These are phyloP conservation scores for Bradysia coprophila DNA, from an alignment of 1,140 invertebrate genomes.

Conservation along the genomic window DNA sequence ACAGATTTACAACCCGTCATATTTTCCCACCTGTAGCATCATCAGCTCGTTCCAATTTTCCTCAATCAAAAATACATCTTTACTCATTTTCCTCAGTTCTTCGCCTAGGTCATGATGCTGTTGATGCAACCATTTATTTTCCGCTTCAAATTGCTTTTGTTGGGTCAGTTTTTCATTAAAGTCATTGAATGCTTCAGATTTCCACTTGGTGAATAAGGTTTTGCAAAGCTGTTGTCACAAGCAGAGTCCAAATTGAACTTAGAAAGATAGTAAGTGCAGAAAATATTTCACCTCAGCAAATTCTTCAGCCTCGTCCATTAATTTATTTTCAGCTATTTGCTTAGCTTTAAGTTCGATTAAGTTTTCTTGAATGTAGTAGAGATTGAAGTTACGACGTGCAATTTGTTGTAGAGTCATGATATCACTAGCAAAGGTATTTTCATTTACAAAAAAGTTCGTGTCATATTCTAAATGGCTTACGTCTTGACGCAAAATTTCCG, in stretches of 20 bases:
- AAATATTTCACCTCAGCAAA: background rate
- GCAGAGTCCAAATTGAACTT: no score
- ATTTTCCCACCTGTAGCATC: no score
- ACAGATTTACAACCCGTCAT: no score
- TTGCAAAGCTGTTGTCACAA: background rate
- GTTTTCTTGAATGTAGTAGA: constrained; percentile 2
- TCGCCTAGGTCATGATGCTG: background rate
- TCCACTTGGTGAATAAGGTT: background rate
- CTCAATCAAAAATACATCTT: background rate
- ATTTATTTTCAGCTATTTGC: background rate
- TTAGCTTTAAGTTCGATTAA: background rate
- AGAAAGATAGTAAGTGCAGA: no score
- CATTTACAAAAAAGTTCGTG: no score
- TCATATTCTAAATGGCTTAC: background rate
- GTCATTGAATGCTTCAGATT: background rate
- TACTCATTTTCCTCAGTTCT: background rate
- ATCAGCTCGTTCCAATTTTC: no score
- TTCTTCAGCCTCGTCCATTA: background rate
- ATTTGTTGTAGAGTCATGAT: background rate
- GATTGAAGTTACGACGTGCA: background rate
- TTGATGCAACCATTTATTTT: no score
- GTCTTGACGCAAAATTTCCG: constrained; percentile 1
- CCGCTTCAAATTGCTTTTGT: no score
- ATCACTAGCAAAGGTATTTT: background rate
- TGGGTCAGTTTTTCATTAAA: no score